Percentiles rank a stretch among this genome's conserved stretches.
Conservation (phyloP, 2,888 invertebrate species). For the Latheticus oryzae region DNA sequence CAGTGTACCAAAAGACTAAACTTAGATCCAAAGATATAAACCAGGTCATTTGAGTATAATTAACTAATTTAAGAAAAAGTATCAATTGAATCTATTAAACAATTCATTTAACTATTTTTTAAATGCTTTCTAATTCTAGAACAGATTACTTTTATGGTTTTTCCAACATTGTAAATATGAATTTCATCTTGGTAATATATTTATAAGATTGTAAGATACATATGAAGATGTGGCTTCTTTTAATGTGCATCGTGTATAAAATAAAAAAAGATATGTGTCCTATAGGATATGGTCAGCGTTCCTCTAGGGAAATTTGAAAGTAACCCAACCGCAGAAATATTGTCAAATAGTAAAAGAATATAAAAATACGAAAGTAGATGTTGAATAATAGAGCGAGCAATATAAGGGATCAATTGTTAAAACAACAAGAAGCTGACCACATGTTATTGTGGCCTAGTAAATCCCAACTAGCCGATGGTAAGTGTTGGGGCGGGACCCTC, state of each 20-base stretch:
- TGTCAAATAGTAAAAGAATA: constrained; percentile 48
- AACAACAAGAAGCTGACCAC: constrained; percentile 58
- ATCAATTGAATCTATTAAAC: no score
- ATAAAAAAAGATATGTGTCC: constrained; percentile 37
- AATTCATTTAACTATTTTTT: no score
- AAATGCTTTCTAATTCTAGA: no score
- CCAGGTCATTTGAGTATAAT: no score
- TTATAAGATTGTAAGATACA: no score
- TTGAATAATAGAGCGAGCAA: constrained; percentile 58
- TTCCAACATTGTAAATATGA: no score
- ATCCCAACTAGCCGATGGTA: constrained; percentile 60
- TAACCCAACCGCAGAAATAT: constrained; percentile 48
- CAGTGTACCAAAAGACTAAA: no score
- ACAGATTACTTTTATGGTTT: no score
- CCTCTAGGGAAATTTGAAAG: constrained; percentile 43
- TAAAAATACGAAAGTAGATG: constrained; percentile 45
- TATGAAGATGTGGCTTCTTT: no score
- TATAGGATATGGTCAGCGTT: constrained; percentile 35
- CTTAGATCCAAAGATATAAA: no score
- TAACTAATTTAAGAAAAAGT: no score
- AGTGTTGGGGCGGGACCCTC: constrained; percentile 56
- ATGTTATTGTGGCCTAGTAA: constrained; percentile 58
- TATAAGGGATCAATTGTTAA: constrained; percentile 59
- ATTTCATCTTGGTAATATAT: no score
- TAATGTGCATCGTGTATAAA: constrained; percentile 31